Conservation (phyloP, 2,888 invertebrate genomes). For the Platerodrilus igneus region DNA sequence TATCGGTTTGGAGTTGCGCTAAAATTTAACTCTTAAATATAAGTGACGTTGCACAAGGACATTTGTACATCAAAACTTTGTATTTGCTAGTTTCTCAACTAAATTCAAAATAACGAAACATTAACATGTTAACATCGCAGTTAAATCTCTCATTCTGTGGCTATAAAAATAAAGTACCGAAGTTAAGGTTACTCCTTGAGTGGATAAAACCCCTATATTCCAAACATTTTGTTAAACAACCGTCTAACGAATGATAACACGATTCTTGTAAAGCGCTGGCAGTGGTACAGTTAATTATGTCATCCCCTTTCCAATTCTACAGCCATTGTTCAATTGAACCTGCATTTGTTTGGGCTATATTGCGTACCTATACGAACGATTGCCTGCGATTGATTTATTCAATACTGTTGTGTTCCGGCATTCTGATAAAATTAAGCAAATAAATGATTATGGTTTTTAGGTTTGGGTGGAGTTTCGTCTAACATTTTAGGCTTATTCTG, state of each 20-base stretch:
- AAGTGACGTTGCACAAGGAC: no score
- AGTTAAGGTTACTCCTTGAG: slow-evolving; percentile 12
- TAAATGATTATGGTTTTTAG: slow-evolving; percentile 17
- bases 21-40: no score
- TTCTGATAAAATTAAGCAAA: slow-evolving; percentile 17
- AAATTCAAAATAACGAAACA: slow-evolving; percentile 12
- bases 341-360: slow-evolving; percentile 18
- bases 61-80: no score
- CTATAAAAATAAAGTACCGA: slow-evolving; percentile 16
- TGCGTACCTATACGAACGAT: slow-evolving; percentile 15
- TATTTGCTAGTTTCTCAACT: no score
- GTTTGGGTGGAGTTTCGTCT: no score
- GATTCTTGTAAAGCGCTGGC: slow-evolving; percentile 19
- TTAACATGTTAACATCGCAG: slow-evolving; percentile 14
- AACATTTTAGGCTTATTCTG: slow-evolving; percentile 12
- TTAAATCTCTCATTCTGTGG: slow-evolving; percentile 12
- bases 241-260: slow-evolving; percentile 18
- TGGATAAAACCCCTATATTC: slow-evolving; percentile 16
- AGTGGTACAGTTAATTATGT: slow-evolving; percentile 27
- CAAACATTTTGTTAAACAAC: slow-evolving; percentile 20
- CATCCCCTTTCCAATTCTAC: slow-evolving; percentile 25
- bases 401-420: slow-evolving; percentile 10
- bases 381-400: slow-evolving; percentile 17
- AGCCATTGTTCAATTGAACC: slow-evolving; percentile 26
- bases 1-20: no score